Percentiles rank a stretch among this genome's conserved stretches.
Evolutionary conservation across 2,888 invertebrate species (phyloP).

Genomic region (Fragum whitleyi): DNA sequence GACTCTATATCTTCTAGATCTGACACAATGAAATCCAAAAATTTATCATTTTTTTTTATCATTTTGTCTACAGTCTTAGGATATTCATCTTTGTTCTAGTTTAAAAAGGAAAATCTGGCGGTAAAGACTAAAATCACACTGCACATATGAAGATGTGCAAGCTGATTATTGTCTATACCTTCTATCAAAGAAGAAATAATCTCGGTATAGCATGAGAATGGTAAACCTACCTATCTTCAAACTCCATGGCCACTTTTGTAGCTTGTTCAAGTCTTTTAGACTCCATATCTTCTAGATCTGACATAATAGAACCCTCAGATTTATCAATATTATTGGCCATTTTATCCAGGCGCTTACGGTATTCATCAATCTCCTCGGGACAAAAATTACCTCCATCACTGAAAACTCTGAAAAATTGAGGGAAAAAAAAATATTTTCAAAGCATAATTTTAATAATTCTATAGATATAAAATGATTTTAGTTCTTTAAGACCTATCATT

Average conservation of each 20-base stretch:
- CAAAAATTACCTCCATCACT: constrained; percentile 85
- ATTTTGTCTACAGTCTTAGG: constrained; percentile 83
- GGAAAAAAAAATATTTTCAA: background rate
- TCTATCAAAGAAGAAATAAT: no score
- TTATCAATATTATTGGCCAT: constrained; percentile 83
- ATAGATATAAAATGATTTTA: no score
- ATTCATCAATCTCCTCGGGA: constrained; percentile 84
- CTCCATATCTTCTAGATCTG: constrained; percentile 85
- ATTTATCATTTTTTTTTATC: constrained; percentile 82
- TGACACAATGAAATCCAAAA: constrained; percentile 84
- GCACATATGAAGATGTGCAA: no score
- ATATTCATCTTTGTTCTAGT: no score
- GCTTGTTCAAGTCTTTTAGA: constrained; percentile 84
- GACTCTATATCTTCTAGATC: constrained; percentile 85
- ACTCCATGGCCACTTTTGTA: constrained; percentile 82
- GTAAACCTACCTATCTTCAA: constrained; percentile 85
- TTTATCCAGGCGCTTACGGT: constrained; percentile 83
- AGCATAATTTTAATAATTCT: no score
- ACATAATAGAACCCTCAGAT: constrained; percentile 84
- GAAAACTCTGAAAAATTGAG: constrained; percentile 70
- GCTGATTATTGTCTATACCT: no score
- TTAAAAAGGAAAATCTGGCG: no score
- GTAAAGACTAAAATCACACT: no score
- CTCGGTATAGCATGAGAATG: no score
- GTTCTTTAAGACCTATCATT: no score